Base-by-base conservation (phyloP, 2,888 invertebrate species). In the Phymatocera aterrima region DNA sequence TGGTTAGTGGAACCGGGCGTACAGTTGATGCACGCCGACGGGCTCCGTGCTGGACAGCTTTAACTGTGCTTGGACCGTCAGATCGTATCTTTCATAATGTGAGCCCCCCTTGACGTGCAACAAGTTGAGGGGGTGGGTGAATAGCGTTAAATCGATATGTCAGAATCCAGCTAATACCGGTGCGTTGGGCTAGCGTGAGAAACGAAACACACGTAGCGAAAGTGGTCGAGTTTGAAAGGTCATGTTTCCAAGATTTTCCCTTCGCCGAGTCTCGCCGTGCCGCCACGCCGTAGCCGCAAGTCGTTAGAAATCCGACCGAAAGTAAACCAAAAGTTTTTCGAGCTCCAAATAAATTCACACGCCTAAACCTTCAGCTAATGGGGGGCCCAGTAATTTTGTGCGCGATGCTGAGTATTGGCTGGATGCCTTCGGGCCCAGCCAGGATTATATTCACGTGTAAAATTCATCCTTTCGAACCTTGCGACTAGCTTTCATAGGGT, bases 221-320 rank as follows among this genome's bases (percentile, higher is more conserved):
- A 86, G 86, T 82, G 84, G 82, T 34, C 24, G 60, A 78, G 83
- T 85, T 86, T 81, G 82, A 88, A 88, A 88, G 88, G 87, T 88
- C 86, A 87, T 86, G 87, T 87, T 87, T 87, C 84, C 87, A 77
- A 83, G 87, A 85, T 87, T 87, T 87, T 83, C 83, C 80, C 82
- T 51, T 18, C 48, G 40, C 10, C 4, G 15, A 48, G 48, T 48
- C 10, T 34, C 18, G 4, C 40, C 18, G n/a, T n/a, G n/a, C n/a
- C 28, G 68, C 24, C 43, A 18, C 37, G 18, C 21, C 3, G 64
- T n/a, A 37, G 68, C 68, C 46, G 46, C 43, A 68, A 28, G 43
- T 68, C 28, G 68, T 68, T 46, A 46, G 68, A 68, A 46, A 68
- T 68, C 68, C n/a, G 46, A 68, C 68, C 68, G 46, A 68, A 18